Evolutionary conservation across 2,888 invertebrate species (phyloP).

Genomic region (Eupithecia subfuscata): DNA sequence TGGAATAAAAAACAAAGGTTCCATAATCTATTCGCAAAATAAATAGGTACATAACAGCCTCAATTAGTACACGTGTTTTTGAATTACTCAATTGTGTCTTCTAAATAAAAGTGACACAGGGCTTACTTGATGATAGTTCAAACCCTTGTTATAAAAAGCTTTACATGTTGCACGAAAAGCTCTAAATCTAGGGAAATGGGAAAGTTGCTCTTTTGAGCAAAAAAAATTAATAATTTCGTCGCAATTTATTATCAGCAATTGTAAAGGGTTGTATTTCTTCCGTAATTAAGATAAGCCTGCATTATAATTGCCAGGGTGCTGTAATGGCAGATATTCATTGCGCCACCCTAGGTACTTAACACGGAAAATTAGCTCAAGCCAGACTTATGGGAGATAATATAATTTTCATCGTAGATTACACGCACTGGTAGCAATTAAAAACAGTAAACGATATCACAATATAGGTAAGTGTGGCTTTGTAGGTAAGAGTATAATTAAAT

Average conservation of each 20-base stretch:
- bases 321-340: constrained; percentile 49
- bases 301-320: constrained; percentile 18
- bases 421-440: constrained; percentile 8
- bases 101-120: too few relatives aligned
- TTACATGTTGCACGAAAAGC: not conserved
- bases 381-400: constrained; percentile 37
- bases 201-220: not conserved
- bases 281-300: constrained; percentile 17
- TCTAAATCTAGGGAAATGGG: not conserved
- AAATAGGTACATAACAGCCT: too few relatives aligned
- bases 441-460: not conserved
- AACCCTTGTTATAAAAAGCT: not conserved
- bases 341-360: constrained; percentile 44
- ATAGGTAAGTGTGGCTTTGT: not conserved
- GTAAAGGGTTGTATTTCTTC: constrained; percentile 15
- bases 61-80: too few relatives aligned
- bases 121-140: not conserved
- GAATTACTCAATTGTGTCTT: too few relatives aligned
- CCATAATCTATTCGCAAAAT: too few relatives aligned
- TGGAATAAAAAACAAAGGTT: too few relatives aligned
- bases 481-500: too few relatives aligned
- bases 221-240: not conserved
- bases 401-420: constrained; percentile 57
- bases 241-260: constrained; percentile 9
- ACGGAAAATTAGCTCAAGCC: constrained; percentile 46